Evolutionary conservation across 1,140 invertebrate species (phyloP), one percentile per base, ranked within the genome.

Genomic region (Saccostrea echinata): DNA sequence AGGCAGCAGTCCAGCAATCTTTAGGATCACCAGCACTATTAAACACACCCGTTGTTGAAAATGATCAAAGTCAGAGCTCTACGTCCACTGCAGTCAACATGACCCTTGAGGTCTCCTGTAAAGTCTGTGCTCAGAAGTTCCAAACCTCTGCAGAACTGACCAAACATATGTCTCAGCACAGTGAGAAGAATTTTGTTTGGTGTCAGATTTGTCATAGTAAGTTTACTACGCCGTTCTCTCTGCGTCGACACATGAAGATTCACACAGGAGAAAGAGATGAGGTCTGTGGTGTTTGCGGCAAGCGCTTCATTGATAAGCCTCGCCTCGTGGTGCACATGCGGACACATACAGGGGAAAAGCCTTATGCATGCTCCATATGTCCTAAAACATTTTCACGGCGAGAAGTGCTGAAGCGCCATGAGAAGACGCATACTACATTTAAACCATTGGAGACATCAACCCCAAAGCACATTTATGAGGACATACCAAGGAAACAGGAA

Each of bases 221-320:
- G 92, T 97, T 98, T 4, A 96, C 97, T 30, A 97, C 97, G 6
- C 98, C 98, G 93, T 97, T 98, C 94, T 98, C 98, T 93, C 95
- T 98, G n/a, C 98, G 98, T 94, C 95, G 98, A 71, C 87, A 88
- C 51, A 88, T 85, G 84, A 88, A 85, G 71, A 88, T 88, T 57
- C 87, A 88, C n/a, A 88, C 84, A 3, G 84, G 84, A 18, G 84
- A 88, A 51, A 51, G 84, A 27, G 64, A 76, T 13, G 84, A 88
- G 55, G 81, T 61, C 6, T 90, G 89, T 51, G 53, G 27, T 8
- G 64, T 90, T 4, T 90, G 89, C 53, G 80, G 86, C 3, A 99
- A 99, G 94, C 97, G 98, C 0, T 99, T 99, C 95, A 99, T 99
- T 53, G 84, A 87, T 24, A 87, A 85, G 43, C 84, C 86, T 11